Conservation (phyloP, 2,888 invertebrate genomes). For the Amiota communis region DNA sequence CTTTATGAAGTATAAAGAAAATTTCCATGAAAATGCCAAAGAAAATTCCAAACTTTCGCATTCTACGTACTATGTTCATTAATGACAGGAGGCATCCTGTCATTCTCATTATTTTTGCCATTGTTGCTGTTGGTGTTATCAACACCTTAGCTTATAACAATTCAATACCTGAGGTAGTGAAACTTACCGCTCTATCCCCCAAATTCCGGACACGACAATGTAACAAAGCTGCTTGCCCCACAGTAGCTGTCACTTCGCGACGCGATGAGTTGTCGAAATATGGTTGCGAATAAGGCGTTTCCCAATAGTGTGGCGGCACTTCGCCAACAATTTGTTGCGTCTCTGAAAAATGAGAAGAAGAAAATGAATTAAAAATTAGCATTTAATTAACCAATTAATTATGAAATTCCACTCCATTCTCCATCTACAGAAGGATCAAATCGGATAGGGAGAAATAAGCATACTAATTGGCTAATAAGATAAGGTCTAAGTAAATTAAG, state of each 20-base stretch:
- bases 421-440: no score
- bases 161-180: neutral
- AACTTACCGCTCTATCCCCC: constrained; percentile 90
- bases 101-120: no score
- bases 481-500: no score
- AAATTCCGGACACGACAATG: constrained; percentile 90
- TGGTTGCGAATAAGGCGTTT: constrained; percentile 84
- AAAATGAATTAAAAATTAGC: constrained; percentile 29
- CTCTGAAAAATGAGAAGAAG: constrained; percentile 56
- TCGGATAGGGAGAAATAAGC: no score
- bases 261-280: constrained; percentile 91
- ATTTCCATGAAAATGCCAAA: no score
- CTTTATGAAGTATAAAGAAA: no score
- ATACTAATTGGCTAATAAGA: no score
- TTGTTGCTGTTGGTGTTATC: no score
- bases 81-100: no score
- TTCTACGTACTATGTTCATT: no score
- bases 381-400: constrained; percentile 32
- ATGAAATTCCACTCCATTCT: neutral
- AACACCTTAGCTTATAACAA: no score
- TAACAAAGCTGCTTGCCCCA: constrained; percentile 88
- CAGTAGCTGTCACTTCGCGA: constrained; percentile 88
- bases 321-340: constrained; percentile 71
- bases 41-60: no score
- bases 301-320: constrained; percentile 73